Evolutionary conservation across 2,888 invertebrate genomes (phyloP).

Genomic region (Gastracanthus pulcherrimus): DNA sequence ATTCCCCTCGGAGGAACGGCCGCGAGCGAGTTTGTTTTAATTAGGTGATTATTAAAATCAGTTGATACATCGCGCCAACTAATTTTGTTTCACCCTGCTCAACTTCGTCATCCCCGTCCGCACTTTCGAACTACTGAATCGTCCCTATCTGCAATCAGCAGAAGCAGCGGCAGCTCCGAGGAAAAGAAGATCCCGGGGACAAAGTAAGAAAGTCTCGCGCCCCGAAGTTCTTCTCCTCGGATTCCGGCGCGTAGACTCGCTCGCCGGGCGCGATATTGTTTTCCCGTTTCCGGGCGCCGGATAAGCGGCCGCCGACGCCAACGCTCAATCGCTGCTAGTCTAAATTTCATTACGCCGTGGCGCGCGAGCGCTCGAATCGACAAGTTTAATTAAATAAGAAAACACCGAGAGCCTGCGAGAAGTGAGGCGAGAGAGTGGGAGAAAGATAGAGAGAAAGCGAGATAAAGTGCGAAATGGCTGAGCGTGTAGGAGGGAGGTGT

Average conservation of each 20-base stretch:
- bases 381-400: conserved; percentile 73
- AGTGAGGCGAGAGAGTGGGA: not conserved
- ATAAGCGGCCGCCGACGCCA: not conserved
- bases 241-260: not conserved
- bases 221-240: no score
- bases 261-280: conserved; percentile 11
- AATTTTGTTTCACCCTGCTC: no score
- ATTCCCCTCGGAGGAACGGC: no score
- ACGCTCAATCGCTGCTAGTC: not conserved
- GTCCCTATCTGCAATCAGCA: no score
- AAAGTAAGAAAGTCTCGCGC: not conserved
- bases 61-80: no score
- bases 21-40: no score
- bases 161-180: no score
- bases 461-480: not conserved
- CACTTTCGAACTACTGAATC: no score
- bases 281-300: not conserved
- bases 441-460: not conserved
- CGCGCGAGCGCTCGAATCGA: conserved; percentile 59
- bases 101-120: no score
- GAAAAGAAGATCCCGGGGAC: not conserved
- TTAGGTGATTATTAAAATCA: no score
- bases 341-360: conserved; percentile 66
- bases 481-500: no score
- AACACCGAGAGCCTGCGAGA: conserved; percentile 51